These are phyloP conservation scores for Accipiter cooperii DNA, from an alignment of 2,113 vertebrate species.

Conservation along the genomic window DNA sequence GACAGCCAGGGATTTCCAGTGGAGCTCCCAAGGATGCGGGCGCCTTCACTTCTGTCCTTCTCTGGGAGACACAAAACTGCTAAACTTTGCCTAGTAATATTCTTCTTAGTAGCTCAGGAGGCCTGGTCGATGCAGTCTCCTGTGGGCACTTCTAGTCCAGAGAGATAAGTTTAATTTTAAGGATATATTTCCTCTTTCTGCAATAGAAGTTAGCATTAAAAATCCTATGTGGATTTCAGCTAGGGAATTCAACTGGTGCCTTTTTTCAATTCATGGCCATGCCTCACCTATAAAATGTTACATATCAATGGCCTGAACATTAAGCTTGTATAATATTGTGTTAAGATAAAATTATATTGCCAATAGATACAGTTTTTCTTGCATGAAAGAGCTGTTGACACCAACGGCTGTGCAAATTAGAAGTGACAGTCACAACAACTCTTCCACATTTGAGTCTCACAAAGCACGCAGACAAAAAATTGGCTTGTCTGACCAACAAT, in stretches of 20 bases:
- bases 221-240: neutral
- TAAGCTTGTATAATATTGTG: neutral
- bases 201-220: neutral
- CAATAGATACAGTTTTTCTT: neutral
- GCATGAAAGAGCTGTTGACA: neutral
- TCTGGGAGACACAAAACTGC: neutral
- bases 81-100: neutral
- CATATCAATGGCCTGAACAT: neutral
- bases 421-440: constrained; percentile 42
- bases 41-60: neutral
- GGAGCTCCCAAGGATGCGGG: rapidly evolving
- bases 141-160: neutral
- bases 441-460: neutral
- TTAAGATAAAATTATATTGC: constrained; percentile 21
- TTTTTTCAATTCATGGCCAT: neutral
- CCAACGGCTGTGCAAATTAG: neutral
- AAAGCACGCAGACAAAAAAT: neutral
- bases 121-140: neutral
- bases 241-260: neutral
- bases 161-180: neutral
- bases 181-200: neutral
- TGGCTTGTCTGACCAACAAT: neutral
- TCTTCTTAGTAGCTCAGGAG: neutral
- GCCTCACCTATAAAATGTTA: neutral
- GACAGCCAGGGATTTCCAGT: neutral